Conservation (phyloP, 1,140 invertebrate species). For the Lordiphosa clarofinis region DNA sequence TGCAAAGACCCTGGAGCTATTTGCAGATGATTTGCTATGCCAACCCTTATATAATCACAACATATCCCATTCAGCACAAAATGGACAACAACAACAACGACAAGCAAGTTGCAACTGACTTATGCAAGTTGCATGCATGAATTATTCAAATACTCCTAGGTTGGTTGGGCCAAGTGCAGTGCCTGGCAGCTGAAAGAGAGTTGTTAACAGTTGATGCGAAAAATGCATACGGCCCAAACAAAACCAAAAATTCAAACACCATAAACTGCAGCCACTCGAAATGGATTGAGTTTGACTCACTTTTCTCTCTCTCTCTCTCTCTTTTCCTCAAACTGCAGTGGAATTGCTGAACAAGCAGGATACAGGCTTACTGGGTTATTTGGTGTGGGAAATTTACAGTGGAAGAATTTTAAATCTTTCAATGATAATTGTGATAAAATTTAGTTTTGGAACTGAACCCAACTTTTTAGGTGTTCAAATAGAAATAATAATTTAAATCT, state of each 20-base stretch:
- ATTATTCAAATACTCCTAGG: constrained; percentile 49
- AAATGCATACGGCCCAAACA: constrained; percentile 33
- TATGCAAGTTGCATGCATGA: constrained; percentile 58
- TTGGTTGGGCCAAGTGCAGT: constrained; percentile 16
- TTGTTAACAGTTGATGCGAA: constrained; percentile 9
- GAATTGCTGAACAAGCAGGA: constrained; percentile 3
- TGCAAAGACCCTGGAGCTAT: constrained; percentile 3
- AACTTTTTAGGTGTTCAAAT: no score
- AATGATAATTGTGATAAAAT: no score
- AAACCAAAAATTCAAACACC: constrained; percentile 58
- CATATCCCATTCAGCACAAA: neutral
- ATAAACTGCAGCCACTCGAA: constrained; percentile 63
- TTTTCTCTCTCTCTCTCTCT: no score
- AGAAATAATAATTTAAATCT: no score
- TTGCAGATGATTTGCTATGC: constrained; percentile 15
- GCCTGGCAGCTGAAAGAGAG: constrained; percentile 19
- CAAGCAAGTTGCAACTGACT: constrained; percentile 46
- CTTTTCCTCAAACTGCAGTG: constrained; percentile 5
- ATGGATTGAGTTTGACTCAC: constrained; percentile 47
- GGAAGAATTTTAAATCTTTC: no score
- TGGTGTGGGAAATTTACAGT: no score
- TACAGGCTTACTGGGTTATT: neutral
- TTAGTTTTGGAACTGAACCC: no score
- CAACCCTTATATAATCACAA: constrained; percentile 22
- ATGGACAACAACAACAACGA: constrained; percentile 15